Conservation (phyloP, 1,140 invertebrate genomes). For the Arion vulgaris region DNA sequence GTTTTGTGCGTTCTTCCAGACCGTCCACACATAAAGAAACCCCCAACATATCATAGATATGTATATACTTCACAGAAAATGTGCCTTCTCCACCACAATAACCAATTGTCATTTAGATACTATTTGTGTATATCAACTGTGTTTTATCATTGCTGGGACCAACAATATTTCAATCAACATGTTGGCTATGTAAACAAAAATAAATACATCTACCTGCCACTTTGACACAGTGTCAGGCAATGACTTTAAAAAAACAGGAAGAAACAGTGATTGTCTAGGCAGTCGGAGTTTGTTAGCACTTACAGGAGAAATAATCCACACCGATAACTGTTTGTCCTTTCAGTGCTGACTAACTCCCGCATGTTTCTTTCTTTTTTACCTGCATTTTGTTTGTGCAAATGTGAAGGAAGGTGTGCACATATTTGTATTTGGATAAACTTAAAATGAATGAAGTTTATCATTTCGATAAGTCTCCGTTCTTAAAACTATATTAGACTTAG, state of each 20-base stretch:
- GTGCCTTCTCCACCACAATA: too few species aligned
- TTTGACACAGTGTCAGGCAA: neutral
- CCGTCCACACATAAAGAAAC: too few species aligned
- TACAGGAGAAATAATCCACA: neutral
- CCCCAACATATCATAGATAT: too few species aligned
- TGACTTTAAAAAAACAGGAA: neutral
- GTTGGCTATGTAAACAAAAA: neutral
- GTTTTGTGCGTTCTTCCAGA: too few species aligned
- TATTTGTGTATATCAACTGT: too few species aligned
- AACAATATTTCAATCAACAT: too few species aligned
- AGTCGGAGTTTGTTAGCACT: neutral
- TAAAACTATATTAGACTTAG: neutral
- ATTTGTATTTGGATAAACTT: neutral
- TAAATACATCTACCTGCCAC: neutral
- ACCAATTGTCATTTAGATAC: too few species aligned
- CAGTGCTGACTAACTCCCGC: neutral
- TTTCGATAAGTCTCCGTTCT: neutral
- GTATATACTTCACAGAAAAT: too few species aligned
- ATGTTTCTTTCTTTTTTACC: neutral
- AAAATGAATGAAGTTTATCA: neutral
- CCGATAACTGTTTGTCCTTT: neutral
- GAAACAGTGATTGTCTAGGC: neutral
- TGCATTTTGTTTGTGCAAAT: neutral
- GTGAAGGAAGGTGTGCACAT: neutral
- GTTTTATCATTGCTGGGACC: too few species aligned